Conservation (phyloP, 2,113 vertebrate species). For the Alligator mississippiensis region DNA sequence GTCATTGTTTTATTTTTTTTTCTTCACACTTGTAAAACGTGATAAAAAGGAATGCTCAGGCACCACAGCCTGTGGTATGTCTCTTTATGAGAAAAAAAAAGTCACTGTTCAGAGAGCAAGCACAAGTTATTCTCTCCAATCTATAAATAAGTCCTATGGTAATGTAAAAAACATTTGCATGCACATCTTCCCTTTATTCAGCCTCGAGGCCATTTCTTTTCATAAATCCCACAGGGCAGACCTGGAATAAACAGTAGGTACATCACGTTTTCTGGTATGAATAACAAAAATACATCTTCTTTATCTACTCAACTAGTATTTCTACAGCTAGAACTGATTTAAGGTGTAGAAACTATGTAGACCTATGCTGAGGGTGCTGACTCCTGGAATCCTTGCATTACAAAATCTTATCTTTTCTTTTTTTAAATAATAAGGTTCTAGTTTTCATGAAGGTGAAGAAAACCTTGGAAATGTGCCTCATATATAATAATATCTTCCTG, state of each 20-base stretch:
- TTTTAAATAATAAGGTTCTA: background rate
- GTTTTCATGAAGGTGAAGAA: background rate
- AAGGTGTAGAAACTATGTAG: background rate
- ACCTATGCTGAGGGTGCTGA: background rate
- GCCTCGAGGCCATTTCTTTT: background rate
- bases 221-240: background rate
- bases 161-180: constrained; percentile 27
- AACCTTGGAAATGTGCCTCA: background rate
- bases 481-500: background rate
- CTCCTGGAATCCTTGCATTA: background rate
- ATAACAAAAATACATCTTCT: background rate
- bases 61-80: constrained; percentile 43
- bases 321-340: background rate
- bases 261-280: background rate
- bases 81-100: constrained; percentile 20
- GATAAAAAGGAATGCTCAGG: constrained; percentile 27
- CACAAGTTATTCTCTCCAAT: background rate
- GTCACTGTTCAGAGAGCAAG: constrained; percentile 30
- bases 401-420: background rate
- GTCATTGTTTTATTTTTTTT: constrained; percentile 15
- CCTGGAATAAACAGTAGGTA: background rate
- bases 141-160: background rate
- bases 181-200: background rate
- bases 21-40: background rate
- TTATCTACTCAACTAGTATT: background rate